Evolutionary conservation across 2,797 vertebrate genomes (phyloP), one percentile per base, ranked within the genome.

Genomic region (Peromyscus aztecus): DNA sequence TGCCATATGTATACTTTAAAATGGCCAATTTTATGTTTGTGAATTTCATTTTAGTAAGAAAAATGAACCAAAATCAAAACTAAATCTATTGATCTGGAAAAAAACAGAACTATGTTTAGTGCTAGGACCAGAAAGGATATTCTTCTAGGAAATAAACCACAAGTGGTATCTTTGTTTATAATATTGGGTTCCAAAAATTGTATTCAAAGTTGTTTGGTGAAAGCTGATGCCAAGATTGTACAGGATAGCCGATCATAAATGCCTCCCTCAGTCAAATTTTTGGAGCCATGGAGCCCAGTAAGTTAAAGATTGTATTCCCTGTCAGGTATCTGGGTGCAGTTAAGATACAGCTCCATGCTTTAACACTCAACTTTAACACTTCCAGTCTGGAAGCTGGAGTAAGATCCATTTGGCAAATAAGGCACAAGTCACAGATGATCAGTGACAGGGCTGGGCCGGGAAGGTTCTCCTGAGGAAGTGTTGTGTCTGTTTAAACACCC

Each of bases 121-220:
- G 78, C 1, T 23, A 43, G 87, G 65, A 76, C 21, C 57, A 83
- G 67, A 90, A 90, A 97, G 46, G 12, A 86, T 52, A 63, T 40
- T 93, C 34, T 90, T 91, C 89, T 82, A 97, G 69, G 46, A 92
- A 97, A 94, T 88, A 43, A 94, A 59, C 16, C 23, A 67, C 77
- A 9, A 63, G 31, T 59, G 93, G 24, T 78, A 96, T 88, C 84
- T 92, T 90, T 90, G 88, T 75, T 88, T 27, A 63, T 23, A 76
- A 52, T 34, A n/a, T 40, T 90, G 17, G 57, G 19, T 61, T 92
- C 86, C n/a, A 40, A 63, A 82, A 6, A 91, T 94, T 93, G 40
- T 83, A 52, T 27, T n/a, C 83, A 89, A 71, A 65, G 13, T 81
- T 76, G 61, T 96, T 95, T 59, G 78, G 43, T 85, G 82, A 65